Evolutionary conservation across 1,140 invertebrate genomes (phyloP).

Genomic region (Epicauta chinensis): DNA sequence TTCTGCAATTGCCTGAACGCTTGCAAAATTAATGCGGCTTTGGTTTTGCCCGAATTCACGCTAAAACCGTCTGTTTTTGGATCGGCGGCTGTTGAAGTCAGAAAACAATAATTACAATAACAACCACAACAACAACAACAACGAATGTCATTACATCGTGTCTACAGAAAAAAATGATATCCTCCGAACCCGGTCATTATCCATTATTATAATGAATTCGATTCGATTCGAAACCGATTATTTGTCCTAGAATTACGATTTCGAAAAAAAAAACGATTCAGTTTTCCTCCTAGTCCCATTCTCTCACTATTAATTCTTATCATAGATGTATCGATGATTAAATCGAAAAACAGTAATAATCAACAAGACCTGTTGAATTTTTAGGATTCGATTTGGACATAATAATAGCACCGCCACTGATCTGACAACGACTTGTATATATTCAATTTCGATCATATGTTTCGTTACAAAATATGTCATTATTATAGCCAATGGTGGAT

Average conservation of each 20-base stretch:
- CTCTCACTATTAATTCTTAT: background rate
- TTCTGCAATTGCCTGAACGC: no score
- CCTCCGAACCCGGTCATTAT: conserved; percentile 18
- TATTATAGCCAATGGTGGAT: background rate
- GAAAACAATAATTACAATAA: conserved; percentile 19
- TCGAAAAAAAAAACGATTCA: background rate
- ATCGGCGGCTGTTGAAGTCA: no score
- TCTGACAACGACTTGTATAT: background rate
- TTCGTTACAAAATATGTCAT: conserved; percentile 17
- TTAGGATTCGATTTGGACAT: no score
- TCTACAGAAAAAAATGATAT: conserved; percentile 12
- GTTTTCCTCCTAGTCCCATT: background rate
- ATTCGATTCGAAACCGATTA: conserved; percentile 11
- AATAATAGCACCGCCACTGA: no score
- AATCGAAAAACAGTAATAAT: no score
- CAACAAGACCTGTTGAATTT: no score
- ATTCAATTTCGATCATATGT: conserved; percentile 9
- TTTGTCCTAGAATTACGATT: conserved; percentile 10
- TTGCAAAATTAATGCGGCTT: no score
- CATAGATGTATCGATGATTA: background rate
- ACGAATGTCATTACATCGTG: conserved; percentile 11
- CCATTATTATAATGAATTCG: conserved; percentile 21
- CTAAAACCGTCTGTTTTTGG: no score
- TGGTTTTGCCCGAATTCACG: no score
- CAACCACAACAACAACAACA: conserved; percentile 11